phyloP scores from a whole-genome alignment of 35 echinoderm and acorn worm species.

The Lytechinus variegatus region DNA sequence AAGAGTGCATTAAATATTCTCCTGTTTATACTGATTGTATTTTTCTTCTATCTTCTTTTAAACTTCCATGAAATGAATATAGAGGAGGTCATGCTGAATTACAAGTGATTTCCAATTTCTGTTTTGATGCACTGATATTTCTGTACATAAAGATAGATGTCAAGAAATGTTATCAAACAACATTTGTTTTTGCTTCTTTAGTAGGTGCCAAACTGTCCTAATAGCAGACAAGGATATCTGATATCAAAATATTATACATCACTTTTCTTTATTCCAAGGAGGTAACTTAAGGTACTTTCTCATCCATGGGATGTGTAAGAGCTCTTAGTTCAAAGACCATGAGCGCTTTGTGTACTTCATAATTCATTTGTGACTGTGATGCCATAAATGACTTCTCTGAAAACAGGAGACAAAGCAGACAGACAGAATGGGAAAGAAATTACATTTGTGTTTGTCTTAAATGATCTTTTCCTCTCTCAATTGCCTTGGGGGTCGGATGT shows the following conservation, averaged over 20 bases:
- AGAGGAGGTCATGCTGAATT: neutral
- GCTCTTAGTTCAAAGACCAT: neutral
- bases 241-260: neutral
- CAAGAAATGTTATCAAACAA: neutral
- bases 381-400: neutral
- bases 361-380: neutral
- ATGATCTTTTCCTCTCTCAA: neutral
- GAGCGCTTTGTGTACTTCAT: neutral
- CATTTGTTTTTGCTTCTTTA: neutral
- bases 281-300: neutral
- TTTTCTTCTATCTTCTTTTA: neutral
- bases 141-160: neutral
- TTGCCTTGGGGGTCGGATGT: neutral
- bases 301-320: neutral
- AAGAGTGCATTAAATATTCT: too few species aligned
- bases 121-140: neutral
- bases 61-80: neutral
- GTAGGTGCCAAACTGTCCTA: neutral
- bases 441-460: neutral
- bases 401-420: conserved; percentile 9
- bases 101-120: neutral
- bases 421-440: neutral
- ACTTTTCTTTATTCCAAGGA: neutral
- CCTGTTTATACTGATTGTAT: too few species aligned
- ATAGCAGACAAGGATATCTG: neutral